Conservation (phyloP, 2,113 vertebrate genomes). For the Thamnaconus septentrionalis region DNA sequence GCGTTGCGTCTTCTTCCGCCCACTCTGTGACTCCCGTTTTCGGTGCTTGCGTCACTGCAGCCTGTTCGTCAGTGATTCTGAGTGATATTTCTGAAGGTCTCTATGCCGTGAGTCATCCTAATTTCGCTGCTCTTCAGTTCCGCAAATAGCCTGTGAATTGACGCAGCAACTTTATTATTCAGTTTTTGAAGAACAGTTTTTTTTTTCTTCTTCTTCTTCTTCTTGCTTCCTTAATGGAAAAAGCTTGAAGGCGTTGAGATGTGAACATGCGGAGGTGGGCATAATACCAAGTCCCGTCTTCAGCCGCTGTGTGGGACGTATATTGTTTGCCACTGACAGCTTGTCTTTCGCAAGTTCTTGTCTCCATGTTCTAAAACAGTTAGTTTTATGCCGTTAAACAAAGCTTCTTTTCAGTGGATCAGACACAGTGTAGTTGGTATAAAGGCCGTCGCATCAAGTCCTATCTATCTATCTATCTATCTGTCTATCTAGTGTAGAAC, state of each 20-base stretch:
- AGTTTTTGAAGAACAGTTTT: neutral
- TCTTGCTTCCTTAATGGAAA: slow-evolving; percentile 31
- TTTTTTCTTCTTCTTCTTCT: slow-evolving; percentile 13
- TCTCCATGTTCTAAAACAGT: slow-evolving; percentile 5
- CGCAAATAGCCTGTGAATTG: slow-evolving; percentile 52
- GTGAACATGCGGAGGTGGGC: slow-evolving; percentile 13
- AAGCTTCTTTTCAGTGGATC: no score
- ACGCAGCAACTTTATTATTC: slow-evolving; percentile 26
- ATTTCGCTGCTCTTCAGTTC: slow-evolving; percentile 36
- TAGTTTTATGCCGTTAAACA: neutral
- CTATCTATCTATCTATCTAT: no score
- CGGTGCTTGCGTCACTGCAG: slow-evolving; percentile 43
- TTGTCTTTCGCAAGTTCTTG: slow-evolving; percentile 20
- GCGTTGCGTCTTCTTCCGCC: slow-evolving; percentile 28
- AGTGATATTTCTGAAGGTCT: slow-evolving; percentile 47
- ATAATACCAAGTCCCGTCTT: slow-evolving; percentile 19
- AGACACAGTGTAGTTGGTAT: no score
- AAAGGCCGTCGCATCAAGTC: no score
- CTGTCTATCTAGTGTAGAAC: no score
- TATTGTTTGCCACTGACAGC: slow-evolving; percentile 8
- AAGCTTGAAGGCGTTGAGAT: slow-evolving; percentile 22
- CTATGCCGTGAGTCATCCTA: slow-evolving; percentile 46
- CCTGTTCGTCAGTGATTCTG: slow-evolving; percentile 36
- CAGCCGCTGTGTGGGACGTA: slow-evolving; percentile 27
- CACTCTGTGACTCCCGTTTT: slow-evolving; percentile 32